A percentile compares a stretch with the other conserved stretches of the same genome.
These are phyloP conservation scores for Troides helena DNA, from an alignment of 2,888 invertebrate genomes.

Conservation along the genomic window DNA sequence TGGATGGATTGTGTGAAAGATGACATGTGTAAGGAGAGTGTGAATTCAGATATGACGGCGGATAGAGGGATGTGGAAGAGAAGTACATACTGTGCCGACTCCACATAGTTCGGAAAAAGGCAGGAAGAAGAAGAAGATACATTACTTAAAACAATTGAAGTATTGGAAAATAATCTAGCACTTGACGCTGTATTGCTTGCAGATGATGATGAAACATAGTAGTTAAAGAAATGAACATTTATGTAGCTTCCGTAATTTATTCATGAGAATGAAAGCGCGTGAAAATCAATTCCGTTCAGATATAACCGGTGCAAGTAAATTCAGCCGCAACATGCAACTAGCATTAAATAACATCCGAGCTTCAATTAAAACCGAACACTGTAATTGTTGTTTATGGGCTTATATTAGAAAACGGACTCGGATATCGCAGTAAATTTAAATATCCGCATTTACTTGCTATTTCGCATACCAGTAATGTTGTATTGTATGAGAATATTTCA, in stretches of 20 bases:
- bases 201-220: no score
- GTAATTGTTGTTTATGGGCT: constrained; percentile 23
- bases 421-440: constrained; percentile 3
- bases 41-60: no score
- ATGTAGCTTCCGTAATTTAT: not conserved
- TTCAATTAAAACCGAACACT: constrained; percentile 26
- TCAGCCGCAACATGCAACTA: constrained; percentile 21
- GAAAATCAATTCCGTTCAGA: constrained; percentile 17
- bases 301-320: constrained; percentile 19
- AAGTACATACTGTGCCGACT: no score
- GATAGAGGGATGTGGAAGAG: no score
- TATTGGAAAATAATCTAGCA: no score
- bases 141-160: no score
- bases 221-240: no score
- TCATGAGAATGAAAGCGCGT: constrained; percentile 18
- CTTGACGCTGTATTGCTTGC: no score
- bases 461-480: not conserved
- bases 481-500: not conserved
- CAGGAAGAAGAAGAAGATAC: no score
- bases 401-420: constrained; percentile 1
- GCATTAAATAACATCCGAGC: constrained; percentile 22
- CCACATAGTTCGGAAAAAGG: no score
- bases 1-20: no score
- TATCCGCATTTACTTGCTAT: not conserved
- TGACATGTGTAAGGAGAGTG: no score